A percentile compares a stretch with the other conserved stretches of the same genome.
phyloP scores from a whole-genome alignment of 2,113 vertebrate species.

The Arizona elegans region DNA sequence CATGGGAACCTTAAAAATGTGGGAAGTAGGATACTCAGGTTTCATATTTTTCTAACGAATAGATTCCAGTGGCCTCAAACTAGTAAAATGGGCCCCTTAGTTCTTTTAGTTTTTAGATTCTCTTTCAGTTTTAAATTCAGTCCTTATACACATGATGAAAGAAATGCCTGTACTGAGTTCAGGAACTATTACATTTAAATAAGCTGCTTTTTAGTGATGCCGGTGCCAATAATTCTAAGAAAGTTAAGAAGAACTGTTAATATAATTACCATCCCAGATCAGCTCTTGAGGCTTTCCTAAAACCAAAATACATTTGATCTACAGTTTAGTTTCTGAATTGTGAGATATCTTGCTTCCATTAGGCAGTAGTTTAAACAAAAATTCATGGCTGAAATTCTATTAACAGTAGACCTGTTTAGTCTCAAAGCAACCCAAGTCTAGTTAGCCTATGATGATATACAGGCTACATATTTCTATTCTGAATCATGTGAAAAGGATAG shows the following conservation, averaged over 20 bases:
- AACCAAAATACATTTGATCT: not conserved
- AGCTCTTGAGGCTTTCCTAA: not conserved
- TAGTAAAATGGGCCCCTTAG: not conserved
- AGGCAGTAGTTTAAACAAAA: slow-evolving; percentile 48
- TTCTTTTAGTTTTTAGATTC: not conserved
- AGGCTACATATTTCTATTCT: slow-evolving; percentile 3
- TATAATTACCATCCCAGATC: slow-evolving; percentile 8
- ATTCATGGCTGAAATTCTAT: slow-evolving; percentile 30
- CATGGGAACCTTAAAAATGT: not conserved
- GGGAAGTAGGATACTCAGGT: not conserved
- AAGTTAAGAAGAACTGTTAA: not conserved
- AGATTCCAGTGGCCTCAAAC: not conserved
- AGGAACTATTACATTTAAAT: not conserved
- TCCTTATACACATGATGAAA: not conserved
- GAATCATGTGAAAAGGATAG: not conserved
- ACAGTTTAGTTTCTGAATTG: not conserved
- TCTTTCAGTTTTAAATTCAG: not conserved
- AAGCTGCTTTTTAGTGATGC: not conserved
- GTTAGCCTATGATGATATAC: slow-evolving; percentile 22
- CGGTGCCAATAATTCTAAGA: not conserved
- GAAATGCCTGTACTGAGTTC: not conserved
- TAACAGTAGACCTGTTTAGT: slow-evolving; percentile 28
- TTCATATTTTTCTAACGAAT: not conserved
- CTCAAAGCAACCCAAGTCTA: slow-evolving; percentile 21
- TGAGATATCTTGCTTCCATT: slow-evolving; percentile 23